Conservation (phyloP, 2,888 invertebrate genomes). For the Phalera bucephala region DNA sequence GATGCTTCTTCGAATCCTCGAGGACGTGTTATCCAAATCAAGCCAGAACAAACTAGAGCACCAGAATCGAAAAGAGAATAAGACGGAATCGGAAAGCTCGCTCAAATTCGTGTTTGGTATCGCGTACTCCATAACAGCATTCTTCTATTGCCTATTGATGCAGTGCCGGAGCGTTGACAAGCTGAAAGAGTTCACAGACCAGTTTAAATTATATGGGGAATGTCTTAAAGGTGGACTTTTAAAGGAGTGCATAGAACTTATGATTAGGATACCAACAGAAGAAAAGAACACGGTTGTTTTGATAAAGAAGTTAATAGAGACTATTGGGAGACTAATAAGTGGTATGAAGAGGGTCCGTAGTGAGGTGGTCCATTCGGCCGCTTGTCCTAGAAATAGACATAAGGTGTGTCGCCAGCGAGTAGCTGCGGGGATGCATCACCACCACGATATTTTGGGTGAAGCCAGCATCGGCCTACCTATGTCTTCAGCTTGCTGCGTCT, state of each 20-base stretch:
- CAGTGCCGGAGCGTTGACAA: slow-evolving; percentile 79
- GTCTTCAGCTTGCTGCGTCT: slow-evolving; percentile 79
- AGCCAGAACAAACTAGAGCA: slow-evolving; percentile 45
- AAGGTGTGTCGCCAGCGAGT: slow-evolving; percentile 71
- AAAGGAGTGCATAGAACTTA: slow-evolving; percentile 78
- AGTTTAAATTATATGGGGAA: slow-evolving; percentile 83
- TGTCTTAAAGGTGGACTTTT: slow-evolving; percentile 83
- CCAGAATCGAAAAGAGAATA: slow-evolving; percentile 47
- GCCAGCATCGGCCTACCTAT: slow-evolving; percentile 61
- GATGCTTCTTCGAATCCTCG: slow-evolving; percentile 82
- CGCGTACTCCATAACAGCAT: slow-evolving; percentile 82
- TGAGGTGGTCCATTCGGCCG: slow-evolving; percentile 80
- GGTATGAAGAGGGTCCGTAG: slow-evolving; percentile 83
- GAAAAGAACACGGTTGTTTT: slow-evolving; percentile 59
- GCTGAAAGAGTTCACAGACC: slow-evolving; percentile 80
- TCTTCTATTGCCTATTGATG: slow-evolving; percentile 83
- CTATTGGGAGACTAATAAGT: slow-evolving; percentile 79
- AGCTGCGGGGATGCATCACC: slow-evolving; percentile 81
- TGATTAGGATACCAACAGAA: slow-evolving; percentile 76
- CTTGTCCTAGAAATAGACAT: slow-evolving; percentile 78
- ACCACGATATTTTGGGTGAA: slow-evolving; percentile 82
- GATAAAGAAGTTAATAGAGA: slow-evolving; percentile 80
- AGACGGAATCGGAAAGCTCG: slow-evolving; percentile 73
- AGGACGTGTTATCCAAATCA: slow-evolving; percentile 77
- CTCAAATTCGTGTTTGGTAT: slow-evolving; percentile 84